Evolutionary conservation across 1,140 invertebrate species (phyloP).

Genomic region (Cydia strobilella): DNA sequence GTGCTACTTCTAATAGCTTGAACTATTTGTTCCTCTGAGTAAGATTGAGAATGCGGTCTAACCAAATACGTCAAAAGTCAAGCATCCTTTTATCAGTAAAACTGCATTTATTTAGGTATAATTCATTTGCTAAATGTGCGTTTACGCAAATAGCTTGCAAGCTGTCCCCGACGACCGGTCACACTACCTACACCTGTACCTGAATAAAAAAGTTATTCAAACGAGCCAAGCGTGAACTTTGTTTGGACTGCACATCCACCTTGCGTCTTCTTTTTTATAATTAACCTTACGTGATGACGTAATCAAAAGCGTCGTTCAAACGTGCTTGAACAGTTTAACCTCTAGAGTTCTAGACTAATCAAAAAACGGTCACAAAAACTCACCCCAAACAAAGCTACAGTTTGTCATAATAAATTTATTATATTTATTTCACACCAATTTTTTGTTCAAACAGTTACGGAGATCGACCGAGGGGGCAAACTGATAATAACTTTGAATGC

Average conservation of each 20-base stretch:
- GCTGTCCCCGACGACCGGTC: conserved; percentile 33
- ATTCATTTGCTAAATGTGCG: conserved; percentile 33
- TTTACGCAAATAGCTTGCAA: conserved; percentile 32
- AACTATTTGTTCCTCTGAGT: background rate
- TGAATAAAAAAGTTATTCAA: conserved; percentile 21
- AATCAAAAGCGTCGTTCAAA: background rate
- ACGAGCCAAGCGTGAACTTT: background rate
- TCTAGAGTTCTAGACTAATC: background rate
- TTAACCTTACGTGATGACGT: background rate
- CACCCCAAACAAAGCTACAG: conserved; percentile 21
- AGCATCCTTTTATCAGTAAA: conserved; percentile 14
- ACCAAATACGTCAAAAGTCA: conserved; percentile 35
- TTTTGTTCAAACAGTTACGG: conserved; percentile 21
- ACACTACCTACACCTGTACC: conserved; percentile 38
- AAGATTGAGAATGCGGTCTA: conserved; percentile 8
- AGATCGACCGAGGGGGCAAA: background rate
- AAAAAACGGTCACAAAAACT: conserved; percentile 8
- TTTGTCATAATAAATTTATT: conserved; percentile 20
- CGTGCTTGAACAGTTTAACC: background rate
- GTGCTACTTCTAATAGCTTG: background rate
- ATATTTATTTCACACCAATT: conserved; percentile 24
- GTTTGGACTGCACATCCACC: conserved; percentile 1
- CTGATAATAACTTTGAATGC: conserved; percentile 30
- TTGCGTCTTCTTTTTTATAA: background rate
- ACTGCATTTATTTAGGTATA: conserved; percentile 3